A percentile compares a stretch with the other conserved stretches of the same genome.
Conservation (phyloP, 2,113 vertebrate genomes). For the Chloroceryle aenea region DNA sequence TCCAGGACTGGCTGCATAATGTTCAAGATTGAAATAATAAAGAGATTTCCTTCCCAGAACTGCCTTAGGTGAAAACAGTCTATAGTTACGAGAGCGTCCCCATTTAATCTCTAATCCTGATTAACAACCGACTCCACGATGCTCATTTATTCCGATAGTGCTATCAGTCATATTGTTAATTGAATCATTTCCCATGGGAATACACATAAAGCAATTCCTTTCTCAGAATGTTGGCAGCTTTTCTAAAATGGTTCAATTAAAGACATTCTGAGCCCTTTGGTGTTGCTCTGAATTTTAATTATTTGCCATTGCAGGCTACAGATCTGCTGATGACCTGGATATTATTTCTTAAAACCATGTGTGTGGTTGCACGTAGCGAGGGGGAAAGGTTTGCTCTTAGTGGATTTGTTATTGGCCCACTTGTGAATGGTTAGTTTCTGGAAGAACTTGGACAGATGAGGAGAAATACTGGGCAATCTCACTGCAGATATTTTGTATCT, state of each 20-base stretch:
- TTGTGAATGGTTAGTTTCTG: not conserved
- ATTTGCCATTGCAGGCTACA: not conserved
- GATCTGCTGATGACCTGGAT: not conserved
- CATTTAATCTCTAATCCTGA: conserved; percentile 16
- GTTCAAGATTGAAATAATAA: not conserved
- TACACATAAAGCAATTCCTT: not conserved
- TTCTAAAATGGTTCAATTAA: not conserved
- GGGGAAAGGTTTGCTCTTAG: not conserved
- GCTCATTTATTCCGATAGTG: not conserved
- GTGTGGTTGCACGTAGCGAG: not conserved
- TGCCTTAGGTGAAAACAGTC: not conserved
- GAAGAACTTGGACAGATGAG: not conserved
- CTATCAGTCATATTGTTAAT: not conserved
- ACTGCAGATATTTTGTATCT: not conserved
- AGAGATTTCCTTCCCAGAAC: not conserved
- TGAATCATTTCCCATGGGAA: conserved; percentile 16
- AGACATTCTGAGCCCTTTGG: not conserved
- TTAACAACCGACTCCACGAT: not conserved
- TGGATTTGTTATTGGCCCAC: not conserved
- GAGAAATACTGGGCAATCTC: not conserved
- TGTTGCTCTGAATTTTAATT: conserved; percentile 20
- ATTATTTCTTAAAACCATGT: not conserved
- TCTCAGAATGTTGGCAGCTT: not conserved
- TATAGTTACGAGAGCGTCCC: not conserved
- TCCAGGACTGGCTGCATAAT: not conserved